Conservation (phyloP, 2,888 invertebrate genomes). For the Serripes groenlandicus region DNA sequence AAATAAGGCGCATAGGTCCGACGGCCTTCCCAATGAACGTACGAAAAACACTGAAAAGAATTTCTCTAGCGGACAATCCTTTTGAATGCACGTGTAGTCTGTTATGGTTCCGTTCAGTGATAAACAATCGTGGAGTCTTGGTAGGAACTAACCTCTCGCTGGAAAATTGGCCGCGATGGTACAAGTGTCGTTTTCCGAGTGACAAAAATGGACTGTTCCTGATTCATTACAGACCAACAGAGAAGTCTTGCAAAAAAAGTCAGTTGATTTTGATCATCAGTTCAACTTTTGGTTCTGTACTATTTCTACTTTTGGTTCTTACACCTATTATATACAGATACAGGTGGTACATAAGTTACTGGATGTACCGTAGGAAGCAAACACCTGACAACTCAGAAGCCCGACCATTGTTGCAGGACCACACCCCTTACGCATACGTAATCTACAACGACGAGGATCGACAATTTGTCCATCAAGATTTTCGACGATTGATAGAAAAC, state of each 20-base stretch:
- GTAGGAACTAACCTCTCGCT: conserved; percentile 23
- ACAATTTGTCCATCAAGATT: conserved; percentile 4
- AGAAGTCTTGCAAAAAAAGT: conserved; percentile 23
- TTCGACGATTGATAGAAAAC: conserved; percentile 27
- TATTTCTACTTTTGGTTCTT: conserved; percentile 2
- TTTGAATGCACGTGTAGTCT: conserved; percentile 52
- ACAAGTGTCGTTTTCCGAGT: conserved; percentile 21
- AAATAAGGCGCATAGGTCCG: conserved; percentile 19
- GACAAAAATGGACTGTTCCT: not conserved
- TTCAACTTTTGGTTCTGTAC: not conserved
- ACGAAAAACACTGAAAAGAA: not conserved
- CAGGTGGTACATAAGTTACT: conserved; percentile 45
- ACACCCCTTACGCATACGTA: conserved; percentile 27
- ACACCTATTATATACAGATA: conserved; percentile 10
- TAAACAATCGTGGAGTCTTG: conserved; percentile 3
- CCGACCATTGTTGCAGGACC: conserved; percentile 11
- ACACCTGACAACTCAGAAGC: conserved; percentile 8
- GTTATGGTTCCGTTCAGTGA: conserved; percentile 52
- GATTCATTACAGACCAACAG: conserved; percentile 23
- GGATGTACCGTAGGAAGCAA: conserved; percentile 9
- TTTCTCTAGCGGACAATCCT: conserved; percentile 43
- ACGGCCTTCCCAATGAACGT: conserved; percentile 7
- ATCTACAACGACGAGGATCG: conserved; percentile 25
- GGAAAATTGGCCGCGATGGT: conserved; percentile 26
- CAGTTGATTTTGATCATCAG: not conserved